phyloP scores from a whole-genome alignment of 2,113 vertebrate species.

The Accipiter virgatus region DNA sequence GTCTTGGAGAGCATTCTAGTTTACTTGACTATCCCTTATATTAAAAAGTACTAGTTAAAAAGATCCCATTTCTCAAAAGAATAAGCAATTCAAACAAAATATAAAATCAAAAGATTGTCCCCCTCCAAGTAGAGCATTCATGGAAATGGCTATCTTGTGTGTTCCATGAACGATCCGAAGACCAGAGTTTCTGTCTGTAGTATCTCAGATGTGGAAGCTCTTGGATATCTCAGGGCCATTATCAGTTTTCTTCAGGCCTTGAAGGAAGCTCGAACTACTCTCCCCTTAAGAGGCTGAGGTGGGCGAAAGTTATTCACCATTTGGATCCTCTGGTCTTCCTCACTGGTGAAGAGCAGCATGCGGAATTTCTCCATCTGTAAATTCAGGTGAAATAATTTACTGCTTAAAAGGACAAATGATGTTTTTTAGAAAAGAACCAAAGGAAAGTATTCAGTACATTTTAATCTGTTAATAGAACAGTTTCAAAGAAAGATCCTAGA shows the following conservation, averaged over 20 bases:
- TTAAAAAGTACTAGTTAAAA: not conserved
- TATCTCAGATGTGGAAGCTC: slow-evolving; percentile 64
- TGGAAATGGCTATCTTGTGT: not conserved
- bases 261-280: slow-evolving; percentile 88
- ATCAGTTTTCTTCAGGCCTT: slow-evolving; percentile 68
- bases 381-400: not conserved
- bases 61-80: not conserved
- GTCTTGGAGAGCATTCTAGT: not conserved
- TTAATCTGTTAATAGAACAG: not conserved
- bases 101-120: not conserved
- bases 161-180: not conserved
- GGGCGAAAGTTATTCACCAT: slow-evolving; percentile 98
- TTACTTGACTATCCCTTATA: not conserved
- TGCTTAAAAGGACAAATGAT: not conserved
- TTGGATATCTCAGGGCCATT: slow-evolving; percentile 22
- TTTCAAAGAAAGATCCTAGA: not conserved
- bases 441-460: not conserved
- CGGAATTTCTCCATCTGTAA: slow-evolving; percentile 91
- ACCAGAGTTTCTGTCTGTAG: not conserved
- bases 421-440: not conserved
- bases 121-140: not conserved
- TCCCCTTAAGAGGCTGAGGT: slow-evolving; percentile 90
- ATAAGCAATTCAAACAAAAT: not conserved
- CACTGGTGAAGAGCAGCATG: slow-evolving; percentile 82
- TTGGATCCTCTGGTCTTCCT: slow-evolving; percentile 83